Evolutionary conservation across 2,888 invertebrate species (phyloP), one percentile per base, ranked within the genome.

Genomic region (Caenorhabditis drosophilae): DNA sequence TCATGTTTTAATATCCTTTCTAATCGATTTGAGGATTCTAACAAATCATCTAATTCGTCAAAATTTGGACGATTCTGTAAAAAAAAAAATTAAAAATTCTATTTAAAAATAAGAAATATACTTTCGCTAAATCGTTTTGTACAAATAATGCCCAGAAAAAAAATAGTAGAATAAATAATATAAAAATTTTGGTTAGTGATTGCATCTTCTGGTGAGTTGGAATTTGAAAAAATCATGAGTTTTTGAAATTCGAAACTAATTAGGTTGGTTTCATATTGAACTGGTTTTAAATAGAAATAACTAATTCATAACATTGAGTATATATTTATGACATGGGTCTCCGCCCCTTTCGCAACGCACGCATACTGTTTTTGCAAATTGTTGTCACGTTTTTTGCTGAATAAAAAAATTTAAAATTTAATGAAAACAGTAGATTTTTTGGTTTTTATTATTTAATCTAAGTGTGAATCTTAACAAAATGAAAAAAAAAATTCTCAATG

Each of bases 81-180:
- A 15, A 23, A 12, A 23, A 2, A 12, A 12, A 23, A 31, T 16
- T 20, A 18, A 6, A 22, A 9, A 31, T n/a, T 22, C 12, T 16
- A 9, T 35, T 12, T 9, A 22, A 54, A 47, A 40, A 52, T n/a
- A n/a, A n/a, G n/a, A 38, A 56, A 51, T 49, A 51, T 26, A 59
- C 66, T 48, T 31, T 52, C 6, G 53, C 45, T 15, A 66, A 53
- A 40, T 60, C 44, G 49, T 66, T 56, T 50, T 56, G 40, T 45
- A 66, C 42, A 50, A 60, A 63, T 22, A 57, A 50, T 23, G 57
- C 56, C 63, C 63, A 63, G 45, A 53, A 18, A 18, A 63, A 38
- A 26, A 63, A 63, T 18, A 57, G 47, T 45, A 57, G 35, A 35
- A 53, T 31, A 15, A 63, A 63, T 15, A 18, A 48, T 18, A 57